Conservation (phyloP, 2,113 vertebrate species). For the Ifrita kowaldi region DNA sequence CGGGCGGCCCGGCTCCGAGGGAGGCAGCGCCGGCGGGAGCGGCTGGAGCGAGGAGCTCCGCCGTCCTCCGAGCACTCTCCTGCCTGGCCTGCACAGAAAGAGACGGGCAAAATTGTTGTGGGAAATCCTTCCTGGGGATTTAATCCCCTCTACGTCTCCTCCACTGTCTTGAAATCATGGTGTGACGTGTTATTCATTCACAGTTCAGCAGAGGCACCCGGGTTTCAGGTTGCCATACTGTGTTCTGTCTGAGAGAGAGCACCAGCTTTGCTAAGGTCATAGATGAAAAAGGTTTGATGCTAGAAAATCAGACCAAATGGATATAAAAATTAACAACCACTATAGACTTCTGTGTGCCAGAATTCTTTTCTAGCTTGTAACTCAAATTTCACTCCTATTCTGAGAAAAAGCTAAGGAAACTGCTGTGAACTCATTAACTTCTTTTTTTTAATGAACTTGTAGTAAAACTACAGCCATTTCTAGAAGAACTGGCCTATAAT, state of each 20-base stretch:
- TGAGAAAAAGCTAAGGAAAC: background rate
- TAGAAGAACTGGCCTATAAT: background rate
- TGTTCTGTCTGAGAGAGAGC: background rate
- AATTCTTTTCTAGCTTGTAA: background rate
- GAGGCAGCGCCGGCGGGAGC: background rate
- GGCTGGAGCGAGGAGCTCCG: background rate
- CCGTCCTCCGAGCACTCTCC: background rate
- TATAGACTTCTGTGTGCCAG: background rate
- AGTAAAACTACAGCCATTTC: background rate
- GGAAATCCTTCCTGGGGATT: constrained; percentile 42
- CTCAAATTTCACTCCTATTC: background rate
- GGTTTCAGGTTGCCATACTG: background rate
- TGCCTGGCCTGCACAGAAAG: background rate
- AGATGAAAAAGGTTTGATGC: background rate
- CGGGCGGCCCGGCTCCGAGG: background rate
- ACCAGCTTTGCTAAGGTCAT: background rate
- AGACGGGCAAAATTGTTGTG: background rate
- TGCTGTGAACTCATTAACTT: background rate
- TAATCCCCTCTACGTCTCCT: constrained; percentile 50
- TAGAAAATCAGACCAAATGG: background rate
- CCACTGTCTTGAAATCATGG: background rate
- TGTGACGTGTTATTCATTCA: rapidly evolving
- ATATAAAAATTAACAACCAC: background rate
- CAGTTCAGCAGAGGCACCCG: background rate
- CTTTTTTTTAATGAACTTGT: background rate